Evolutionary conservation across 2,888 invertebrate species (phyloP).

Genomic region (Lasiommata megera): DNA sequence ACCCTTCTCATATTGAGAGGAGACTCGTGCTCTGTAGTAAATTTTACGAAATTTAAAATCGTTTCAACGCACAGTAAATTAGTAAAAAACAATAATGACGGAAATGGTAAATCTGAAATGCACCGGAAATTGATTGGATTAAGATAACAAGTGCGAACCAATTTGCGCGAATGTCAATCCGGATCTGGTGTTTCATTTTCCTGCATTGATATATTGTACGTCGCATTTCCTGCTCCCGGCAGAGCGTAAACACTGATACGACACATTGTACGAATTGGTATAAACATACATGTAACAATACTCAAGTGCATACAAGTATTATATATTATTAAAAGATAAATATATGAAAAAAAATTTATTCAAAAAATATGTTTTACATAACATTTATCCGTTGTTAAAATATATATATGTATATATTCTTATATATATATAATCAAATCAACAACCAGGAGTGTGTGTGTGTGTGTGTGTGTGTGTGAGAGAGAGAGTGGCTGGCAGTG

Average conservation of each 20-base stretch:
- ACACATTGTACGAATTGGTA: neutral
- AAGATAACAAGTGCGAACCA: conserved; percentile 5
- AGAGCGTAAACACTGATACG: neutral
- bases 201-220: neutral
- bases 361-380: too few species aligned
- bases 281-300: neutral
- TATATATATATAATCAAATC: too few species aligned
- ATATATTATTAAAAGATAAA: too few species aligned
- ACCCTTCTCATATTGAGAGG: too few species aligned
- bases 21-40: too few species aligned
- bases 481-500: neutral
- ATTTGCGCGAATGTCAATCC: neutral
- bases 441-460: too few species aligned
- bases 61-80: neutral
- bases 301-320: too few species aligned
- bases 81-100: neutral
- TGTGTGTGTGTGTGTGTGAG: too few species aligned
- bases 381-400: too few species aligned
- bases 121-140: neutral
- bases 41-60: neutral
- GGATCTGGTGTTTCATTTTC: neutral
- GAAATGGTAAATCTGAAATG: neutral
- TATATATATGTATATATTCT: too few species aligned
- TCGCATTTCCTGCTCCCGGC: neutral
- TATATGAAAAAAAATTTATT: too few species aligned